phyloP scores from a whole-genome alignment of 2,797 vertebrate species.

The Ispidina lecontei region DNA sequence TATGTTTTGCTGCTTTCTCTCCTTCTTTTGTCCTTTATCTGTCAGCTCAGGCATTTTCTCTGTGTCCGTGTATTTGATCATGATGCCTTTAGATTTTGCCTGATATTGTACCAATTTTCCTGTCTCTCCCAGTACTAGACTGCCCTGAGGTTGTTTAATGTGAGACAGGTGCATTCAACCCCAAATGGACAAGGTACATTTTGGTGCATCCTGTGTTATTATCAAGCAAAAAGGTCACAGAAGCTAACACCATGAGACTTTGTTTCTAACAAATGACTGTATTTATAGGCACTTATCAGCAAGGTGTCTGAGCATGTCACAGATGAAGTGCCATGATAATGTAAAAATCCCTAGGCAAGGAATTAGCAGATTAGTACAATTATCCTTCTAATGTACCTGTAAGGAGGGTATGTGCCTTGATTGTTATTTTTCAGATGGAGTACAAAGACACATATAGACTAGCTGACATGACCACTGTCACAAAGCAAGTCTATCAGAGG shows the following conservation, averaged over 20 bases:
- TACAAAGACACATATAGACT: background rate
- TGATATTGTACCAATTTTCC: background rate
- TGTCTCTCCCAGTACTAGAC: background rate
- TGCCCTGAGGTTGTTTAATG: background rate
- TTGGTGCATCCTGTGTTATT: background rate
- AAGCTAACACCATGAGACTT: background rate
- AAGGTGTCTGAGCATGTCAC: background rate
- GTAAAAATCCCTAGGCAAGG: background rate
- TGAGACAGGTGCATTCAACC: background rate
- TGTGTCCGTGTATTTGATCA: background rate
- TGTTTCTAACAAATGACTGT: background rate
- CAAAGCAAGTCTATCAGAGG: background rate
- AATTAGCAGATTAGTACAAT: background rate
- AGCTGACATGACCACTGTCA: background rate
- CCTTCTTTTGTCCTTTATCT: slow-evolving; percentile 36
- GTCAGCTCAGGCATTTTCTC: slow-evolving; percentile 9
- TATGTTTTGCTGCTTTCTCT: background rate
- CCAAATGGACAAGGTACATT: background rate
- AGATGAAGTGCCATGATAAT: background rate
- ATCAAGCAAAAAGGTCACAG: background rate
- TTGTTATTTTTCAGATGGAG: background rate
- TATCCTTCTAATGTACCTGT: background rate
- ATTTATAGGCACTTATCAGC: background rate
- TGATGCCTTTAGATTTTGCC: background rate
- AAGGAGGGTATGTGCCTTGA: background rate